Evolutionary conservation across 1,140 invertebrate species (phyloP).

Genomic region (Cryptotermes secundus): DNA sequence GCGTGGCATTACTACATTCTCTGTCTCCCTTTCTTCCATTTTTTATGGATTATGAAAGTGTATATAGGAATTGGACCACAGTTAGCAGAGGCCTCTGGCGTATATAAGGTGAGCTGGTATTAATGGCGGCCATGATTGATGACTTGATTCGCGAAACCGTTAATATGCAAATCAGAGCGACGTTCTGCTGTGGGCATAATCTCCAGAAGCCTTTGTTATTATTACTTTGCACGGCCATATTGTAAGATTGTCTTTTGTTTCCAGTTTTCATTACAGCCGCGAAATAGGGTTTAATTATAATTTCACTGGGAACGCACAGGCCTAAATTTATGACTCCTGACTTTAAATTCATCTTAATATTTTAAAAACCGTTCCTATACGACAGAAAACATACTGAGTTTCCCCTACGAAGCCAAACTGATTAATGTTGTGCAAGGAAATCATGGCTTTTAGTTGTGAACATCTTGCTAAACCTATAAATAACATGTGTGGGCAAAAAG

Average conservation of each 20-base stretch:
- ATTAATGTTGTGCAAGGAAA: too few relatives aligned
- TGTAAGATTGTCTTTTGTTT: conserved; percentile 3
- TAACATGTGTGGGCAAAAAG: too few relatives aligned
- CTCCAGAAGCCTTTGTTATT: not conserved
- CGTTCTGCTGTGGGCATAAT: too few relatives aligned
- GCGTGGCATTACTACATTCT: not conserved
- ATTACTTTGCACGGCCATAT: not conserved
- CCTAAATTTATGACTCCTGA: too few relatives aligned
- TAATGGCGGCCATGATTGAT: conserved; percentile 4
- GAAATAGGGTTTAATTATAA: not conserved
- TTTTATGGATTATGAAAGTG: too few relatives aligned
- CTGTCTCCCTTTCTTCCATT: not conserved
- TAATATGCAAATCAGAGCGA: not conserved
- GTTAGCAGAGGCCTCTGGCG: not conserved
- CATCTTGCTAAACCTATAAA: too few relatives aligned
- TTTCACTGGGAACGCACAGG: not conserved
- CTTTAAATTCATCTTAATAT: too few relatives aligned
- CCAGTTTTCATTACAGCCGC: not conserved
- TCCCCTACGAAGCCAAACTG: too few relatives aligned
- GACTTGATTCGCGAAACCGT: not conserved
- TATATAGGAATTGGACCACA: too few relatives aligned
- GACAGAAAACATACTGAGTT: too few relatives aligned
- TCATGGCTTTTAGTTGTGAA: too few relatives aligned
- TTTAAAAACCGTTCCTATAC: too few relatives aligned
- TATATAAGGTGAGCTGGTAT: not conserved